Base-by-base conservation (phyloP, 64 coral and sea anemone genomes). In the Anthopleura sola region DNA sequence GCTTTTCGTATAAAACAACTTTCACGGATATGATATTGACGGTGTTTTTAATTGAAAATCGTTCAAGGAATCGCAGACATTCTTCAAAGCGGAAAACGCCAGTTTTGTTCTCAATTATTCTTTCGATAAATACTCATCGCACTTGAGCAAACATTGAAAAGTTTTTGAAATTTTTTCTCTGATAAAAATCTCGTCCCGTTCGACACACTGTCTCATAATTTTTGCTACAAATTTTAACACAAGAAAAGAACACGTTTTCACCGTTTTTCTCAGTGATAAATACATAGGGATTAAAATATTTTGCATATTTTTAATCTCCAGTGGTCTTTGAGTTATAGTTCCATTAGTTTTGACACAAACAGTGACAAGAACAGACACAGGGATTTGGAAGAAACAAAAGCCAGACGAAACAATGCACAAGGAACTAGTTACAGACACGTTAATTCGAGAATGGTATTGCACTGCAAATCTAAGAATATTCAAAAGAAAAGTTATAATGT, bases 11-110 rank as follows among this genome's bases (percentile, higher is more conserved):
- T 36, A 46, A 81, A 81, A 81, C 7, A 81, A 48, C 21, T 49
- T 44, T 81, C 78, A 81, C 37, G 38, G 78, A 81, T 46, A 36
- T 48, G 44, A 24, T 81, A 81, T 48, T 81, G 49, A 48, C 78
- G 38, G n/a, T 36, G 24, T 46, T 48, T 81, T 6, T 48, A 40
- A 48, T 40, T 81, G 21, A 36, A 81, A 81, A 28, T 81, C 78
- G 24, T 38, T 49, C 24, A 81, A 48, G 16, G 78, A 81, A 81
- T 81, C 13, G 15, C 8, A 28, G 58, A 62, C 49, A 44, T 81
- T 81, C 20, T 81, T 46, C 8, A 21, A 49, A 81, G 31, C 6
- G 26, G 48, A 44, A 44, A 81, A 23, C 33, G 50, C 47, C 16
- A 10, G 26, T 71, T 71, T 71, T 15, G 23, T 71, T 71, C 9